Conservation (phyloP, 64 coral and sea anemone genomes). For the Dendronephthya gigantea region DNA sequence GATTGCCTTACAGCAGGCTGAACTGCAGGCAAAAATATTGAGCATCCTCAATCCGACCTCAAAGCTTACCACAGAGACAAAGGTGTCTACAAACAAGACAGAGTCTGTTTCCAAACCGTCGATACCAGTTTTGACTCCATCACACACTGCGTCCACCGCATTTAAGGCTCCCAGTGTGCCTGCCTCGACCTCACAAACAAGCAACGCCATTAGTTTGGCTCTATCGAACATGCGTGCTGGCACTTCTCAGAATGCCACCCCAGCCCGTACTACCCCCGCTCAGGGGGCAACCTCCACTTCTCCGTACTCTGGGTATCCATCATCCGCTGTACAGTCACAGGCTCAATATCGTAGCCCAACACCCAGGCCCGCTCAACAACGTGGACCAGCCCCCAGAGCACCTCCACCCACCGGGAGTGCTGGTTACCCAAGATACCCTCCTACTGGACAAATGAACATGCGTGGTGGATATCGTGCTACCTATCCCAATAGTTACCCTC, state of each 20-base stretch:
- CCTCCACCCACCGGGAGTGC: not conserved
- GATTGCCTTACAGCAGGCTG: slow-evolving; percentile 94
- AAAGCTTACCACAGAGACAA: not conserved
- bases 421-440: not conserved
- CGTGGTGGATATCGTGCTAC: not conserved
- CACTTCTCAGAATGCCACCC: not conserved
- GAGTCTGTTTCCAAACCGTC: not conserved
- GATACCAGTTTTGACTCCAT: slow-evolving; percentile 2
- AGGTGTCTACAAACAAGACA: not conserved
- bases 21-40: slow-evolving; percentile 95
- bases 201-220: not conserved
- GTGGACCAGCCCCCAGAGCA: not conserved
- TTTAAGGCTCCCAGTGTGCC: slow-evolving; percentile 16
- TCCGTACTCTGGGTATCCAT: not conserved
- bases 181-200: not conserved
- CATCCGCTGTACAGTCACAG: not conserved
- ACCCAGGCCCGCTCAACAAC: not conserved
- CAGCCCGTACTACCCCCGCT: not conserved
- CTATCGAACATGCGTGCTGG: not conserved
- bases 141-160: not conserved
- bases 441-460: not conserved
- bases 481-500: not conserved
- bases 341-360: not conserved
- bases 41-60: slow-evolving; percentile 81
- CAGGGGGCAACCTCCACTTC: not conserved